A percentile compares a stretch with the other conserved stretches of the same genome.
Conservation (phyloP, 2,797 vertebrate species). For the Myotis planiceps region DNA sequence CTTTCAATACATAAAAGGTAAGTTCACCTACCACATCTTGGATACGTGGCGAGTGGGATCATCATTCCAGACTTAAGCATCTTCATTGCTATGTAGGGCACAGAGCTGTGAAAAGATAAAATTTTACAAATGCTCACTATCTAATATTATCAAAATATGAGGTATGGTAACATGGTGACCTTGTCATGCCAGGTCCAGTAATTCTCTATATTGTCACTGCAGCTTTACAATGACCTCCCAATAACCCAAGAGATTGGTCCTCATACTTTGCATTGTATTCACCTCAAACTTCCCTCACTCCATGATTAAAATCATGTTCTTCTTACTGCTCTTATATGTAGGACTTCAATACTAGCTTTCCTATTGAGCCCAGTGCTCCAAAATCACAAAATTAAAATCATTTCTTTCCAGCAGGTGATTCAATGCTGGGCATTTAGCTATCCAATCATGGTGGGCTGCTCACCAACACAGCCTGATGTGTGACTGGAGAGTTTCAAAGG, state of each 20-base stretch:
- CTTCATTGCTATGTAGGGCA: background rate
- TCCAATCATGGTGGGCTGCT: background rate
- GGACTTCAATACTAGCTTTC: background rate
- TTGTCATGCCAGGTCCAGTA: background rate
- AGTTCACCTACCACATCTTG: background rate
- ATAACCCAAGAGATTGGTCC: background rate
- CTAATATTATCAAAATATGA: background rate
- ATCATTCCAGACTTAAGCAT: background rate
- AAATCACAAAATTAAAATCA: conserved; percentile 21
- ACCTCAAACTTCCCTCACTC: background rate
- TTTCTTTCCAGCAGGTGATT: background rate
- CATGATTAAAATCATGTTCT: background rate
- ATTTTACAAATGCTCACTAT: background rate
- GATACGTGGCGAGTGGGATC: background rate
- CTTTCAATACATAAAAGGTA: background rate
- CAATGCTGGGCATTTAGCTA: background rate
- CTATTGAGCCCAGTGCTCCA: background rate
- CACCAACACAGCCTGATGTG: background rate
- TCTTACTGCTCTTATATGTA: background rate
- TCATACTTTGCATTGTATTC: background rate
- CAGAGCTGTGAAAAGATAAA: background rate
- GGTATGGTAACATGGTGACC: background rate
- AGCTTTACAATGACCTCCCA: background rate
- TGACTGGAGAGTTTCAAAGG: background rate
- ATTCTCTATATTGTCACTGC: background rate